Conservation (phyloP, 2,888 invertebrate genomes). For the Drosophila infuscata region DNA sequence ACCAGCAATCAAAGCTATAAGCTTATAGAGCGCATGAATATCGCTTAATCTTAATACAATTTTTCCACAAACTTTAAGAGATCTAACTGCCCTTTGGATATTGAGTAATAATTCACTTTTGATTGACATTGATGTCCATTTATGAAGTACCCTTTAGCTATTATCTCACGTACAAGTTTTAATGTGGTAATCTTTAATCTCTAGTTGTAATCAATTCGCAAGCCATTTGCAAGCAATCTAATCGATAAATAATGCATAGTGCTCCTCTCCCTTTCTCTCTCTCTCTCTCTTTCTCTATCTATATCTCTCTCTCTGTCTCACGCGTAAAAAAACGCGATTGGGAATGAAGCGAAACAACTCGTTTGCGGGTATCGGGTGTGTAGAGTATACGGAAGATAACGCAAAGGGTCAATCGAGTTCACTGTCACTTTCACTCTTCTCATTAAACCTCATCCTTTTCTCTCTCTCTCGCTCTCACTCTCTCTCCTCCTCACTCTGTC, state of each 20-base stretch:
- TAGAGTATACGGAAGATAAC: constrained; percentile 49
- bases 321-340: neutral
- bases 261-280: neutral
- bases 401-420: constrained; percentile 82
- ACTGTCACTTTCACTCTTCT: constrained; percentile 83
- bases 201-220: neutral
- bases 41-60: neutral
- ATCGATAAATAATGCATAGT: neutral
- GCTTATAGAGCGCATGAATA: neutral
- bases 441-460: neutral
- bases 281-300: neutral
- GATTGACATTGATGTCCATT: neutral
- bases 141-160: neutral
- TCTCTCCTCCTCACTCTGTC: neutral
- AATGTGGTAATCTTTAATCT: neutral
- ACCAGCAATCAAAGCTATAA: neutral
- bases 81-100: neutral
- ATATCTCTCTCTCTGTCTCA: neutral
- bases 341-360: neutral
- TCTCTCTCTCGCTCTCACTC: neutral
- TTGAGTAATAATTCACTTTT: neutral
- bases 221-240: neutral
- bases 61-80: too few relatives aligned
- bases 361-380: neutral
- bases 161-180: neutral